These are phyloP conservation scores for Cotesia glomerata DNA, from an alignment of 1,140 invertebrate genomes.

Conservation along the genomic window DNA sequence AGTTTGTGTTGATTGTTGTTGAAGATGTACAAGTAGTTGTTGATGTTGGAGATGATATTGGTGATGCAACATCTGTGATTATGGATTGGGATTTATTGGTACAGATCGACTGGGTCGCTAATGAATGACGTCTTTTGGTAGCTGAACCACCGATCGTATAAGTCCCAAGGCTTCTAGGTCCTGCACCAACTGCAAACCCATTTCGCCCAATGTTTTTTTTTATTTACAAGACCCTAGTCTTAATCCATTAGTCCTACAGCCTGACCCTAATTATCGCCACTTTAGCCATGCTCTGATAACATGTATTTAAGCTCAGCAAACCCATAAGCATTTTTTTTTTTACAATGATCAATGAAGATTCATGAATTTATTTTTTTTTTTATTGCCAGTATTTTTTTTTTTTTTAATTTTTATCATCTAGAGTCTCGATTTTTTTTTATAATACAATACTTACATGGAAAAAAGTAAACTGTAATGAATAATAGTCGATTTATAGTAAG, in stretches of 20 bases:
- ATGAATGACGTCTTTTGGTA: conserved; percentile 60
- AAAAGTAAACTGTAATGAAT: too few species aligned
- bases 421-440: too few species aligned
- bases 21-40: conserved; percentile 41
- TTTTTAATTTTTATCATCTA: too few species aligned
- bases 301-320: too few species aligned
- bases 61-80: conserved; percentile 50
- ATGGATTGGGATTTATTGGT: conserved; percentile 58
- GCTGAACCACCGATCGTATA: conserved; percentile 46
- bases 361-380: too few species aligned
- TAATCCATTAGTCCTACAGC: not conserved
- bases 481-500: too few species aligned
- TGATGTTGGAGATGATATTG: conserved; percentile 33
- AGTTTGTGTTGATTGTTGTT: conserved; percentile 42
- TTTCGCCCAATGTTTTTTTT: conserved; percentile 28
- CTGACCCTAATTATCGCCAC: too few species aligned
- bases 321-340: too few species aligned
- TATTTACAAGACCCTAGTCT: not conserved
- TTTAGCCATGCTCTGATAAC: too few species aligned
- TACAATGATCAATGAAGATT: too few species aligned
- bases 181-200: conserved; percentile 59
- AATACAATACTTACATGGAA: too few species aligned
- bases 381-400: too few species aligned
- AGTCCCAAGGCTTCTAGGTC: conserved; percentile 54
- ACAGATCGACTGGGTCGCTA: conserved; percentile 61